These are phyloP conservation scores for Yponomeuta evonymella DNA, from an alignment of 2,888 invertebrate genomes.

Conservation along the genomic window DNA sequence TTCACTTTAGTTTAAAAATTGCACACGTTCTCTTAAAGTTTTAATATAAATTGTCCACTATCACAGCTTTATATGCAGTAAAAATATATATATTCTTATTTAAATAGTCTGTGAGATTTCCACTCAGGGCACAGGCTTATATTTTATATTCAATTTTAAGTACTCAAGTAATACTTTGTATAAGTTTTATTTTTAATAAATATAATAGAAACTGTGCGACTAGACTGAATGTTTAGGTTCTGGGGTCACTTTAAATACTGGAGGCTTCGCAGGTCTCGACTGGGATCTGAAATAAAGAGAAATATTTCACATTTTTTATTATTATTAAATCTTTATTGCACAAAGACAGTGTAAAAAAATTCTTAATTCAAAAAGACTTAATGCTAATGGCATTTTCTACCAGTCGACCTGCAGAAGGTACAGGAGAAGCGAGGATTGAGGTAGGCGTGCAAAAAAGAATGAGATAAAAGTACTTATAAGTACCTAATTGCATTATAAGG, in stretches of 20 bases:
- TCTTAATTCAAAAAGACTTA: too few relatives aligned
- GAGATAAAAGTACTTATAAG: too few relatives aligned
- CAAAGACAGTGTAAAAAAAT: too few relatives aligned
- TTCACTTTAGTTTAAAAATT: constrained; percentile 26
- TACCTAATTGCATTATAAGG: too few relatives aligned
- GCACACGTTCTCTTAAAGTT: constrained; percentile 19
- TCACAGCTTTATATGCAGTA: constrained; percentile 23
- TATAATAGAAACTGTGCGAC: constrained; percentile 66
- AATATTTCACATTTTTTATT: background rate
- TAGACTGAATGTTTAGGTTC: constrained; percentile 43
- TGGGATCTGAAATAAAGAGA: constrained; percentile 3
- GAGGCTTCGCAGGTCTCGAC: background rate
- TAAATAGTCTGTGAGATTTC: constrained; percentile 27
- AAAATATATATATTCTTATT: constrained; percentile 32
- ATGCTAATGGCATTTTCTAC: too few relatives aligned
- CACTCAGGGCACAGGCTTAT: constrained; percentile 31
- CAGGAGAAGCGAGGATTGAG: too few relatives aligned
- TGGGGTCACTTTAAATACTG: constrained; percentile 38
- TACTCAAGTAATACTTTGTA: constrained; percentile 5
- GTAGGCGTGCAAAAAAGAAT: too few relatives aligned
- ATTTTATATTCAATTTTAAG: constrained; percentile 25
- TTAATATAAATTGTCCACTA: constrained; percentile 17
- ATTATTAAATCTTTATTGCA: too few relatives aligned
- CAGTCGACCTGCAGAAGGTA: too few relatives aligned
- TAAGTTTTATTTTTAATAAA: constrained; percentile 1